Evolutionary conservation across 2,797 vertebrate genomes (phyloP), one percentile per base, ranked within the genome.

Genomic region (Valencia hispanica): DNA sequence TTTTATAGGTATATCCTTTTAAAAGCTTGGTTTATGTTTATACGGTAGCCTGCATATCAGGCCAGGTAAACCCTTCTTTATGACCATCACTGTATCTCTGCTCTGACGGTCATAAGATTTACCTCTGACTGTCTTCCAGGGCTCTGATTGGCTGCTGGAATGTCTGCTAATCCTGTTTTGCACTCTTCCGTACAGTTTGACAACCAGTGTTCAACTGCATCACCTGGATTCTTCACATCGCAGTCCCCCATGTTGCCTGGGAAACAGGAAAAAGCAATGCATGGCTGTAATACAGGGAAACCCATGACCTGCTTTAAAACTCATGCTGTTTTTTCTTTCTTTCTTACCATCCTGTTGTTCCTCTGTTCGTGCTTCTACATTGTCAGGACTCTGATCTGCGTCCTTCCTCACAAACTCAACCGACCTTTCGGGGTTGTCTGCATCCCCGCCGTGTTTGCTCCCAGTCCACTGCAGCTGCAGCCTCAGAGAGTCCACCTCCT

Each of bases 401-500:
- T 80, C 85, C 25, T 70, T 79, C 34, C 79, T 84, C 10, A 82
- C 79, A 59, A 89, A 88, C 59, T 92, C 86, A 15, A 74, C 84
- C 85, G 90, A 91, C 68, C 75, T 88, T 0, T 71, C 87, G 20
- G 50, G 78, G 32, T 48, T 90, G 25, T 32, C 72, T 74, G 68
- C 77, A 2, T 81, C 86, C 22, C 88, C 92, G 25, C 75, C 86
- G 5, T 93, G 68, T 71, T 90, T 90, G 14, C 68, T 89, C 74
- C 95, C 92, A 0, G 93, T 85, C 87, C 87, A 83, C 43, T 91
- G 89, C 82, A 96, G 85, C 85, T 92, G 92, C 53, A 86, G 80
- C 81, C 85, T 91, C 30, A 96, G 88, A 8, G 92, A 72, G 78
- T 95, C 92, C 72, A 91, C 89, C 84, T 96, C 94, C 72, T 86